Evolutionary conservation across 2,797 vertebrate species (phyloP).

Genomic region (Rhodeus uyekii): DNA sequence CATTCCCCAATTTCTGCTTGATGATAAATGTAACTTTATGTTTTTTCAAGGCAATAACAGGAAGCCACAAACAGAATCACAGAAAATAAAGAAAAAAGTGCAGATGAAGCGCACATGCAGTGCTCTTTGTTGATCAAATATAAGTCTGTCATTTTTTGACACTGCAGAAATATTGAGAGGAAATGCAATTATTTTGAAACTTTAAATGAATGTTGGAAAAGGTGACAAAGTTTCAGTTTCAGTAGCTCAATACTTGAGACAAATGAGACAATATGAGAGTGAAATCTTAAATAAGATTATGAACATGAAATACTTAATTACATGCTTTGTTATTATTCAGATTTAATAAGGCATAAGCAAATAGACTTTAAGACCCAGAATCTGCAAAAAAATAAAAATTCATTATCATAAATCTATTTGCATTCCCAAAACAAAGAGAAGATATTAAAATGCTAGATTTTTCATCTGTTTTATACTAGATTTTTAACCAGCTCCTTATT

Average conservation of each 20-base stretch:
- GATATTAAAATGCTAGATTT: constrained; percentile 6
- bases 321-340: constrained; percentile 25
- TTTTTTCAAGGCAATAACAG: too few relatives aligned
- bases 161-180: neutral
- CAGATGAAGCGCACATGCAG: neutral
- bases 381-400: constrained; percentile 12
- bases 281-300: constrained; percentile 4
- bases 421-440: constrained; percentile 17
- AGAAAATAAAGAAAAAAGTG: neutral
- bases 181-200: neutral
- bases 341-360: constrained; percentile 36
- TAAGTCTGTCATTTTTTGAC: neutral
- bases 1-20: too few relatives aligned
- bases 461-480: neutral
- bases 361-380: neutral
- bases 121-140: constrained; percentile 23
- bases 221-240: neutral
- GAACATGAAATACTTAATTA: constrained; percentile 13
- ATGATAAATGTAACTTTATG: too few relatives aligned
- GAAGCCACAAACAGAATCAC: neutral
- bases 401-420: constrained; percentile 18
- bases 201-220: constrained; percentile 25
- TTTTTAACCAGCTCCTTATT: neutral
- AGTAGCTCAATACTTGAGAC: neutral
- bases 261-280: neutral